These are phyloP conservation scores for Sebastes goodei DNA, from an alignment of 2,797 vertebrate species.

Conservation along the genomic window DNA sequence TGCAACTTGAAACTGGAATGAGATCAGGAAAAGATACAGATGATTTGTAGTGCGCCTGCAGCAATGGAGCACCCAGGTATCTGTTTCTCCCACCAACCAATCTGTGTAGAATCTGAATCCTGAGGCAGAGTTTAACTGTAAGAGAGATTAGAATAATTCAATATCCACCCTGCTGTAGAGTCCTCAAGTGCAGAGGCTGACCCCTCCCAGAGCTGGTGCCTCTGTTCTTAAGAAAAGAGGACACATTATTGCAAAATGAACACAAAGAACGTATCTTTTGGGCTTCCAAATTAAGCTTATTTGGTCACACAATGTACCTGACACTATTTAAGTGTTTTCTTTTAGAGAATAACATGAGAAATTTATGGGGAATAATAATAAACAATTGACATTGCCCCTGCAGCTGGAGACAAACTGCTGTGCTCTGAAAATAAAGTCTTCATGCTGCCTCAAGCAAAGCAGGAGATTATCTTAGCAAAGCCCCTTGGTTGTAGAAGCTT, in stretches of 20 bases:
- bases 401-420: slow-evolving; percentile 59
- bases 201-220: slow-evolving; percentile 18
- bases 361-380: slow-evolving; percentile 52
- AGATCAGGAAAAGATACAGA: slow-evolving; percentile 67
- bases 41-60: slow-evolving; percentile 66
- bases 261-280: background rate
- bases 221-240: slow-evolving; percentile 11
- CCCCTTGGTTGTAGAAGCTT: slow-evolving; percentile 55
- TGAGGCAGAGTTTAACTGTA: slow-evolving; percentile 59
- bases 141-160: slow-evolving; percentile 67
- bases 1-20: slow-evolving; percentile 65
- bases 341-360: slow-evolving; percentile 18
- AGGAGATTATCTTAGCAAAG: slow-evolving; percentile 74
- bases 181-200: slow-evolving; percentile 54
- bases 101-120: slow-evolving; percentile 67
- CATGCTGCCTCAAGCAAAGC: slow-evolving; percentile 61
- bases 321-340: background rate
- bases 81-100: slow-evolving; percentile 54
- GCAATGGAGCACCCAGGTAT: slow-evolving; percentile 62
- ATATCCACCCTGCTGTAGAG: slow-evolving; percentile 50
- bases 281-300: background rate
- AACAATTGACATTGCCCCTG: slow-evolving; percentile 52
- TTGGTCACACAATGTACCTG: slow-evolving; percentile 20
- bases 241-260: background rate
- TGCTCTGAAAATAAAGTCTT: slow-evolving; percentile 65